Evolutionary conservation across 1,140 invertebrate species (phyloP), one percentile per base, ranked within the genome.

Genomic region (Atta colombica): DNA sequence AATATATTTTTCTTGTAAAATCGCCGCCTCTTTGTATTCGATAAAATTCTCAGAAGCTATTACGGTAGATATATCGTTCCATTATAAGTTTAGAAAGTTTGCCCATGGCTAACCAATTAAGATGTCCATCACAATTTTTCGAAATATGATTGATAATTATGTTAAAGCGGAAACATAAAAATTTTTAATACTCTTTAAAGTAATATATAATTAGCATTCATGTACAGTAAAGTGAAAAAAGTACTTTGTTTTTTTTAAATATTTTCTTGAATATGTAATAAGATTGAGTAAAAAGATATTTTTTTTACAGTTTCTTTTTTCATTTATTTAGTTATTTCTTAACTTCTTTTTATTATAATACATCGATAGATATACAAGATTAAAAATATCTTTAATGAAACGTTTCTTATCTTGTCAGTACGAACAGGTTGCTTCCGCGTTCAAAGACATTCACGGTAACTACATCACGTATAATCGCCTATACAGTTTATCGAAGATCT

Each of bases 361-460:
- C 4, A 16, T 61, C 12, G 61, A 25, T 14, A 49, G 45, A 49
- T 21, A 12, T 7, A 51, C 25, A 53, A 6, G 49, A 78, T 28
- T 8, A 21, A 66, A 53, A n/a, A 21, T 6, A 21, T 65, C 14
- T 53, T 35, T 66, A 68, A 77, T 21, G 18, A 78, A 45, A 53
- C 28, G 8, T 35, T 35, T n/a, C n/a, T 55, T 35, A 77, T 87
- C 51, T 28, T 45, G 53, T n/a, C 25, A 18, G 25, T 3, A 21
- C 14, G 2, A 68, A 45, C 39, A 45, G 39, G 10, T 45, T 84
- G 84, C 85, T 88, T 88, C 74, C 60, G 28, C 53, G 60, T 86
- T 88, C 18, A 66, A 91, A 87, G 78, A 78, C 72, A 85, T 85
- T 84, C 31, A 58, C 39, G 31, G 53, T 84, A 82, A 87, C 84